Conservation (phyloP, 1,140 invertebrate genomes). For the Rhysida immarginata region DNA sequence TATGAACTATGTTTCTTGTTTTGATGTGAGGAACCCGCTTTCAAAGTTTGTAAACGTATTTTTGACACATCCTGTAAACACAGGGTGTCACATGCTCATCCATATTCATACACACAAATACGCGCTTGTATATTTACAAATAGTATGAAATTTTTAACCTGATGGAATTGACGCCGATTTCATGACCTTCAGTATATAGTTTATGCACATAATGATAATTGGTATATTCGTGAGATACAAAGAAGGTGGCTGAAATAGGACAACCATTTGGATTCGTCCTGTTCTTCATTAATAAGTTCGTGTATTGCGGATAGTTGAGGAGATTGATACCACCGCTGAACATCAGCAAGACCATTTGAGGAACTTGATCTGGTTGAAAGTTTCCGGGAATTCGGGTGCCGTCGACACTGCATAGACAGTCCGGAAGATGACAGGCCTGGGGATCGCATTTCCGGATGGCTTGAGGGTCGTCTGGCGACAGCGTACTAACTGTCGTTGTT, state of each 20-base stretch:
- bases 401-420: constrained; percentile 86
- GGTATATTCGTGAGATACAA: constrained; percentile 85
- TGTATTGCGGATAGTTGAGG: constrained; percentile 79
- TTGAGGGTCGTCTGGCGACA: constrained; percentile 26
- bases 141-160: no score
- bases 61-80: no score
- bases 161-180: constrained; percentile 70
- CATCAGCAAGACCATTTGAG: constrained; percentile 83
- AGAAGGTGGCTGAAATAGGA: constrained; percentile 78
- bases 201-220: constrained; percentile 85
- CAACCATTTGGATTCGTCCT: constrained; percentile 78
- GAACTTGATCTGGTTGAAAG: constrained; percentile 61
- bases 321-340: constrained; percentile 86
- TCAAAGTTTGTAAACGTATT: no score
- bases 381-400: constrained; percentile 71
- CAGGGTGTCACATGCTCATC: no score
- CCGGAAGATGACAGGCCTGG: constrained; percentile 59
- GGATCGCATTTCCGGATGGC: constrained; percentile 60
- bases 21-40: no score
- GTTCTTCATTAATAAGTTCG: constrained; percentile 61
- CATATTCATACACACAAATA: no score
- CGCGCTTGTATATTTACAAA: no score
- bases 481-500: constrained; percentile 11
- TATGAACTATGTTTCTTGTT: no score
- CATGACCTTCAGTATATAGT: constrained; percentile 72